Evolutionary conservation across 2,888 invertebrate genomes (phyloP).

Genomic region (Thymelicus lineola): DNA sequence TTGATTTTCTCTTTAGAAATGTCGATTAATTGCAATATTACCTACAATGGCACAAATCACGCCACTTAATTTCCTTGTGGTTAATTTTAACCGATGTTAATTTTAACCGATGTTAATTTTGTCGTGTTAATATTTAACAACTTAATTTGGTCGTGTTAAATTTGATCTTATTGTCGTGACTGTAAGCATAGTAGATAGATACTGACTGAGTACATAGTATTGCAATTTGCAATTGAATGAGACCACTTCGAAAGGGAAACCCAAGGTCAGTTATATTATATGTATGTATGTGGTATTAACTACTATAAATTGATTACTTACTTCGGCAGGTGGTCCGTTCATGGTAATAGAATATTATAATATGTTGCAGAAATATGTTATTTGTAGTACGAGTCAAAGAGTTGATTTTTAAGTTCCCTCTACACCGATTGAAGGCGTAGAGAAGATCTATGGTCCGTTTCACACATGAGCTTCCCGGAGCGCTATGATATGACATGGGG

Average conservation of each 20-base stretch:
- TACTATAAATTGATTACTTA: slow-evolving; percentile 15
- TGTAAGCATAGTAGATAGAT: background rate
- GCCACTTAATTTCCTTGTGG: slow-evolving; percentile 1
- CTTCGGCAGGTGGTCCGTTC: background rate
- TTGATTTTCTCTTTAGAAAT: slow-evolving; percentile 13
- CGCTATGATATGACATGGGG: too few relatives aligned
- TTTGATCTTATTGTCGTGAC: background rate
- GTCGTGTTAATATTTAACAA: background rate
- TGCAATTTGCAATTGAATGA: background rate
- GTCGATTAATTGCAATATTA: background rate
- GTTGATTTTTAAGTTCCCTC: too few relatives aligned
- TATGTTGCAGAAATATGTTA: background rate
- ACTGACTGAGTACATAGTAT: too few relatives aligned
- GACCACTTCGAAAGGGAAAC: background rate
- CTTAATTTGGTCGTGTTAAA: background rate
- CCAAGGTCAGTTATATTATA: background rate
- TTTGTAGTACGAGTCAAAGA: background rate
- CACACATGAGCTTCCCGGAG: too few relatives aligned
- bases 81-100: background rate
- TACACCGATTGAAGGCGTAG: too few relatives aligned
- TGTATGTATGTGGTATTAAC: slow-evolving; percentile 1
- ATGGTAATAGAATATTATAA: background rate
- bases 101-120: background rate
- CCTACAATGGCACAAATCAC: background rate
- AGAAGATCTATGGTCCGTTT: too few relatives aligned